Evolutionary conservation across 2,797 vertebrate species (phyloP).

Genomic region (Mormyrus proboscirostris): DNA sequence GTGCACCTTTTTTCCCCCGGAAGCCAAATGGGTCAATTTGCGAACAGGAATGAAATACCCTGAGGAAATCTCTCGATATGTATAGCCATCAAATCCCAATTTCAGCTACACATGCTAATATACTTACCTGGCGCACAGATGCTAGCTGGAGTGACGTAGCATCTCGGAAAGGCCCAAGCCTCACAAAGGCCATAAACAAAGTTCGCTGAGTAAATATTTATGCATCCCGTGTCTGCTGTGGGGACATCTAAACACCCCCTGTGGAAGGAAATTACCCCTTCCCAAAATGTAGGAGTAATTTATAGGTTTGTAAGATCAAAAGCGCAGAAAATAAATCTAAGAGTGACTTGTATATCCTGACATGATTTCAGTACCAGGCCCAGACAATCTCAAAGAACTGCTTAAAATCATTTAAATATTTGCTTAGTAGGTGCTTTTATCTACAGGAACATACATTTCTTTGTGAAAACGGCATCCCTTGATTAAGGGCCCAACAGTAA

Average conservation of each 20-base stretch:
- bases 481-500: not conserved
- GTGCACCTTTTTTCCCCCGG: conserved; percentile 46
- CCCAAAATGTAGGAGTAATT: conserved; percentile 10
- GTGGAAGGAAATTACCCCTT: conserved; percentile 1
- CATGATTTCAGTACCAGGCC: not conserved
- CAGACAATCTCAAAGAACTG: not conserved
- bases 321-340: not conserved
- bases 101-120: conserved; percentile 41
- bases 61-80: conserved; percentile 50
- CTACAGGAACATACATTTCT: not conserved
- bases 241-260: conserved; percentile 10
- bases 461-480: not conserved
- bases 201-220: conserved; percentile 38
- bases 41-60: conserved; percentile 39
- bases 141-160: conserved; percentile 28
- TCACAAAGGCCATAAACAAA: conserved; percentile 46
- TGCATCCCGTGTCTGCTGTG: conserved; percentile 14
- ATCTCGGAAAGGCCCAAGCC: conserved; percentile 36
- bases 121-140: conserved; percentile 30
- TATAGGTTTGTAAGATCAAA: not conserved
- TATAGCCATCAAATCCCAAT: conserved; percentile 50
- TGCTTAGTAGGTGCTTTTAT: not conserved
- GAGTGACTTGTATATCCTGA: not conserved
- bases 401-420: not conserved
- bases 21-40: conserved; percentile 47